phyloP scores from a whole-genome alignment of 1,140 invertebrate species.

The Battus philenor region DNA sequence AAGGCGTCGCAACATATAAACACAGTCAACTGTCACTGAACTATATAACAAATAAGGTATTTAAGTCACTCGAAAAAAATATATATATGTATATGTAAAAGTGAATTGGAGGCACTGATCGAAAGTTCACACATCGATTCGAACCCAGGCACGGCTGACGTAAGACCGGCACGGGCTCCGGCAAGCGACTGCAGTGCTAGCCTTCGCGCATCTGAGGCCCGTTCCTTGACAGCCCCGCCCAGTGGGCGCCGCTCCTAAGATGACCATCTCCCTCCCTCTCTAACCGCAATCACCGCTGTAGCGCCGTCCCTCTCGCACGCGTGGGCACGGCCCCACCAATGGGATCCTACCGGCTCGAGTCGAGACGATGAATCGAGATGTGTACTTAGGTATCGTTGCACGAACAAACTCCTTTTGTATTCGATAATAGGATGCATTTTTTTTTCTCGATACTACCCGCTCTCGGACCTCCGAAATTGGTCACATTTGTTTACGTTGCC shows the following conservation, averaged over 20 bases:
- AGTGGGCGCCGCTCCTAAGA: constrained; percentile 73
- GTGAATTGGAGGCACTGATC: too few relatives aligned
- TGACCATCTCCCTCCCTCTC: constrained; percentile 64
- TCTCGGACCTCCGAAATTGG: constrained; percentile 33
- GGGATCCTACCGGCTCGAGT: constrained; percentile 70
- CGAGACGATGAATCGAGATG: constrained; percentile 74
- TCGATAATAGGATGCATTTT: constrained; percentile 76
- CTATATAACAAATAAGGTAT: too few relatives aligned
- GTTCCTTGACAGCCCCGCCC: constrained; percentile 71
- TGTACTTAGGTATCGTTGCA: constrained; percentile 75
- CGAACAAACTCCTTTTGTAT: constrained; percentile 72
- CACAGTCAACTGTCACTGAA: too few relatives aligned
- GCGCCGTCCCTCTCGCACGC: constrained; percentile 48
- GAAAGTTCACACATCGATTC: constrained; percentile 46
- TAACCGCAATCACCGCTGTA: constrained; percentile 27
- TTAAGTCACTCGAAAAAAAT: too few relatives aligned
- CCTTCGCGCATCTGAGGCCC: constrained; percentile 72
- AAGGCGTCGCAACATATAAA: too few relatives aligned
- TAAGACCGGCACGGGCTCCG: constrained; percentile 57
- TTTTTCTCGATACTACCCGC: constrained; percentile 64
- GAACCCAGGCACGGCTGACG: too few relatives aligned
- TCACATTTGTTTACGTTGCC: constrained; percentile 50
- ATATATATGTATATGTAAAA: too few relatives aligned
- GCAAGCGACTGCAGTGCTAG: constrained; percentile 71
- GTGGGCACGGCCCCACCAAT: constrained; percentile 73